Conservation (phyloP, 1,140 invertebrate genomes). For the Nautilus pompilius region DNA sequence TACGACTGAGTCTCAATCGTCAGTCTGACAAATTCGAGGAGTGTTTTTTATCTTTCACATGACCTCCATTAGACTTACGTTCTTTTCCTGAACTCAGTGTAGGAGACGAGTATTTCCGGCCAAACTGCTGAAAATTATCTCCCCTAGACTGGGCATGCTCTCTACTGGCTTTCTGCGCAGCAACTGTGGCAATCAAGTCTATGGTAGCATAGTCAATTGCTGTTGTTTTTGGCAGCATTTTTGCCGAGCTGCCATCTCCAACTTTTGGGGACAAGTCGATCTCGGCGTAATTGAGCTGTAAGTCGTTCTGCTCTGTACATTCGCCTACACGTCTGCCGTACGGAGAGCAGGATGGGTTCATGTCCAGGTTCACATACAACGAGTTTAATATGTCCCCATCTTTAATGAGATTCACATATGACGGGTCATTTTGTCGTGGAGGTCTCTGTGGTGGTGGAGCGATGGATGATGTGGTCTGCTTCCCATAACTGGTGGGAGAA, state of each 20-base stretch:
- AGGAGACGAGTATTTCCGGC: not conserved
- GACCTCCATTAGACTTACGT: not conserved
- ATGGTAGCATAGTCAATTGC: constrained; percentile 47
- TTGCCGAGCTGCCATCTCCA: constrained; percentile 7
- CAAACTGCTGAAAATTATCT: constrained; percentile 13
- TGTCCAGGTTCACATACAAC: constrained; percentile 19
- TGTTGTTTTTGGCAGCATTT: constrained; percentile 19
- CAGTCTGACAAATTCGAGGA: too few species aligned
- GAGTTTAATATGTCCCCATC: not conserved
- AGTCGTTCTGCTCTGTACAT: constrained; percentile 29
- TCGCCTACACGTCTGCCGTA: not conserved
- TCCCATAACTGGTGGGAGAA: constrained; percentile 17
- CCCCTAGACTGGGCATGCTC: constrained; percentile 45
- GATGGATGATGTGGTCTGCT: constrained; percentile 5
- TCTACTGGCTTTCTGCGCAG: constrained; percentile 34
- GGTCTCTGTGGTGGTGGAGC: not conserved
- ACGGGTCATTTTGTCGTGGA: not conserved
- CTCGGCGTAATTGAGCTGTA: constrained; percentile 47
- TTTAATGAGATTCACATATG: not conserved
- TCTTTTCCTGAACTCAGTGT: not conserved
- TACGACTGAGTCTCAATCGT: too few species aligned
- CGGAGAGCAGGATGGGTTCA: constrained; percentile 9
- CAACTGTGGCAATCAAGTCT: constrained; percentile 45
- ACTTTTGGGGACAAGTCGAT: constrained; percentile 29
- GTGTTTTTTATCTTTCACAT: not conserved